Base-by-base conservation (phyloP, 92 coral and sea anemone genomes). In the Phenganax subtilis region DNA sequence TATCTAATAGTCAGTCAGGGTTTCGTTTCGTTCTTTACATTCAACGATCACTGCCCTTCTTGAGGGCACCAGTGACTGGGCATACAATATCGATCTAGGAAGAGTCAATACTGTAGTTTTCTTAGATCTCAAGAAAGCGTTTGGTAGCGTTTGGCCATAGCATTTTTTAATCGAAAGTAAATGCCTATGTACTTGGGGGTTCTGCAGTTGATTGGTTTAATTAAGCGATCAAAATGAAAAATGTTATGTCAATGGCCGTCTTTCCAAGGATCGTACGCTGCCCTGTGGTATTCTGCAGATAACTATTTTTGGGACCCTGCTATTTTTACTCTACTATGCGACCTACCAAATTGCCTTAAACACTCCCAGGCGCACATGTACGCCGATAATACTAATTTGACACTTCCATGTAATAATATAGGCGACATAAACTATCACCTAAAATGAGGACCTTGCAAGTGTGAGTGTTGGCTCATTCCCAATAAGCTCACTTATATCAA, bases 21-120 rank as follows among this genome's bases (percentile, higher is more conserved):
- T 82, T 82, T 73, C 85, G 88, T 1, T 57, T 51, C 66, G 88
- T 1, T 57, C 54, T 55, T 80, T 85, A 51, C 88, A 80, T 72
- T 85, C 85, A 51, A 85, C 87, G 52, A 79, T 76, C 12, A 85
- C 85, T 15, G 85, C 88, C 14, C 64, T 82, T 15, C 70, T 82
- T 29, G 86, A 82, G 75, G 84, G 84, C 51, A 75, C 86, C 47
- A 37, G 5, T 37, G 47, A 37, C 47, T 37, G 47, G 47, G 47
- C 47, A 37, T 37, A 37, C 5, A 37, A 37, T 37, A 37, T 37
- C 47, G 47, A 37, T 37, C 2, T 37, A 37, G 47, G 47, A 37
- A 37, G 47, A 37, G 47, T 37, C 47, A 37, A 37, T 1, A 5
- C 47, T 37, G 47, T 37, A 37, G 47, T 37, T 56, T 56, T 56